Base-by-base conservation (phyloP, 2,113 vertebrate genomes). In the Nematolebias whitei region DNA sequence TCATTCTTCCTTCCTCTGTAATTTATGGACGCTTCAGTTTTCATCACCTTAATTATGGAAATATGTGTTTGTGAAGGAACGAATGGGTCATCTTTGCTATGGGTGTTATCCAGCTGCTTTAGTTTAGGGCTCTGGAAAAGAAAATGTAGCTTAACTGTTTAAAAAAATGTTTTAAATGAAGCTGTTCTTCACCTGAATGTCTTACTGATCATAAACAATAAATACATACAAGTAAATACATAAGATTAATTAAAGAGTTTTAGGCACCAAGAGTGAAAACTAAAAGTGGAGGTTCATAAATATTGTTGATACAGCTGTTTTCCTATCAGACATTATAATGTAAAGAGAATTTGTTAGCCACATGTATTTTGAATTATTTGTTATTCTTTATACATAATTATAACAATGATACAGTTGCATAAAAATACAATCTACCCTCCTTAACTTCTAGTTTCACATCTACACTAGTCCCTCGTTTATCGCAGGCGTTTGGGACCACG, bases 31-130 rank as follows among this genome's bases (percentile, higher is more conserved):
- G 78, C 72, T 77, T 39, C 51, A 63, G 56, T 69, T 85, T 53
- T 70, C 78, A 64, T 90, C 75, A 70, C 32, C 64, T 55, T 83
- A 62, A 80, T 83, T 84, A 71, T 70, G 51, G 58, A 74, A 74
- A 76, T 74, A 23, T 24, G 45, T 56, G 44, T 66, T 86, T 64
- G 43, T 54, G 63, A 78, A 54, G 65, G 73, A 81, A 69, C 50
- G 32, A 67, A 79, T 79, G 57, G 60, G 76, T 75, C 78, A 62
- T 40, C 15, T 0, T 47, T 67, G 79, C 53, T 60, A 26, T 24
- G 47, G 56, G 62, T 71, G 61, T 66, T 23, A 61, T 40, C 60
- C 66, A 83, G 59, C 70, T 84, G 68, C 59, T 56, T 72, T 44
- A n/a, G 58, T 65, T 39, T 60, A 15, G 19, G 26, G 24, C 20